Percentiles rank a stretch among this genome's conserved stretches.
These are phyloP conservation scores for Cairina moschata DNA, from an alignment of 2,113 vertebrate genomes.

Conservation along the genomic window DNA sequence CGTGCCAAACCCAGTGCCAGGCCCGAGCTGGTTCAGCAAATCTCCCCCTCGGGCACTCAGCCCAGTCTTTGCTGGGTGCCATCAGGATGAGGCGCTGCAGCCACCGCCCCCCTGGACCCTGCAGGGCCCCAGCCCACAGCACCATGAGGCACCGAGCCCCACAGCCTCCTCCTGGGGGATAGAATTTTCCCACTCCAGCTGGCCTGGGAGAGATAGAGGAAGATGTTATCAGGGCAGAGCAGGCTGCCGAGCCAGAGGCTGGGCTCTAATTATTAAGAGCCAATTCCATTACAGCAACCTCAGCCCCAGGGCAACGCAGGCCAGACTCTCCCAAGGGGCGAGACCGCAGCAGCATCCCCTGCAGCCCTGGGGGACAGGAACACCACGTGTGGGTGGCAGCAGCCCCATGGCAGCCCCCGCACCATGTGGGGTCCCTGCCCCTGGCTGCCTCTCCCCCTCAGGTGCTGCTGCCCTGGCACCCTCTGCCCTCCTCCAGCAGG, in stretches of 20 bases:
- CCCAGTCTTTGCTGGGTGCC: background rate
- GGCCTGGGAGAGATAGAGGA: background rate
- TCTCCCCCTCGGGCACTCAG: fast-evolving
- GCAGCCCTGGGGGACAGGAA: conserved; percentile 7
- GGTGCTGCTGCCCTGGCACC: background rate
- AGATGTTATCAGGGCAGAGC: conserved; percentile 28
- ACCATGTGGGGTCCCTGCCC: background rate
- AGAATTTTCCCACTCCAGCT: background rate
- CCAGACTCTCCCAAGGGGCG: background rate
- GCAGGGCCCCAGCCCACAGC: background rate
- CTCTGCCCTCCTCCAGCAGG: background rate
- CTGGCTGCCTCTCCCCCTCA: background rate
- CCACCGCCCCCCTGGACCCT: fast-evolving
- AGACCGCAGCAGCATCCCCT: background rate
- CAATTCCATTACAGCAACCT: conserved; percentile 29
- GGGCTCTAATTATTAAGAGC: conserved; percentile 1
- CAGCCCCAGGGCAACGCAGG: background rate
- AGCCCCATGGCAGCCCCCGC: background rate
- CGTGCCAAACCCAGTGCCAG: background rate
- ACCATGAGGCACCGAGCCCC: background rate
- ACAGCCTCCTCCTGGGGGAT: background rate
- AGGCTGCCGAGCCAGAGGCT: conserved; percentile 7
- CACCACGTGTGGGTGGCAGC: background rate
- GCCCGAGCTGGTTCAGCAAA: background rate
- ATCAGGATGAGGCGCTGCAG: background rate